Evolutionary conservation across 1,140 invertebrate genomes (phyloP).

Genomic region (Neomicropteryx cornuta): DNA sequence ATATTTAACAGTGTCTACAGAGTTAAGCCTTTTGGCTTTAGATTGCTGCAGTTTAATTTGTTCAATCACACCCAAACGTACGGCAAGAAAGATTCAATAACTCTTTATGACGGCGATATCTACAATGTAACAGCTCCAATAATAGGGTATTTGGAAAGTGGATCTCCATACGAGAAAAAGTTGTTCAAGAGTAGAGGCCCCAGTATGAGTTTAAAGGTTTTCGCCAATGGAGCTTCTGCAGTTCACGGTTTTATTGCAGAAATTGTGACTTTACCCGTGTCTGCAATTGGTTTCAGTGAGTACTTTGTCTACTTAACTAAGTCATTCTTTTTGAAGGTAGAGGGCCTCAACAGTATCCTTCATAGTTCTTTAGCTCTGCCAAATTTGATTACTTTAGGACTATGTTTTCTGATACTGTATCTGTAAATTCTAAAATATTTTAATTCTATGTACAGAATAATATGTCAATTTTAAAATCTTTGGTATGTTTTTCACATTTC

Average conservation of each 20-base stretch:
- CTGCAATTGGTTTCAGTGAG: slow-evolving; percentile 80
- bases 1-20: slow-evolving; percentile 81
- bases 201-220: slow-evolving; percentile 82
- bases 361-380: background rate
- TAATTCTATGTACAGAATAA: no score
- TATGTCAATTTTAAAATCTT: no score
- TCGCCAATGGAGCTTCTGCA: slow-evolving; percentile 87
- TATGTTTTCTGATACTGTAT: slow-evolving; percentile 2
- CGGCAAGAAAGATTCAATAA: slow-evolving; percentile 72
- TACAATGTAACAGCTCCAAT: slow-evolving; percentile 71
- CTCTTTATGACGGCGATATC: slow-evolving; percentile 85
- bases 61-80: slow-evolving; percentile 79
- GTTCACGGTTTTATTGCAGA: slow-evolving; percentile 97
- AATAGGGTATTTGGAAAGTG: slow-evolving; percentile 60
- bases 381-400: background rate
- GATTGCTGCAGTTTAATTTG: slow-evolving; percentile 86
- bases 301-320: slow-evolving; percentile 21
- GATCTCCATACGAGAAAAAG: slow-evolving; percentile 57
- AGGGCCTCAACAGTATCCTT: no score
- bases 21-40: slow-evolving; percentile 79
- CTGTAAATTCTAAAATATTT: background rate
- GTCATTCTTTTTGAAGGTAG: background rate
- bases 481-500: no score
- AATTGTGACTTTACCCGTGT: slow-evolving; percentile 87
- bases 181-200: slow-evolving; percentile 65